Percentiles rank a stretch among this genome's conserved stretches.
phyloP scores from a whole-genome alignment of 1,140 invertebrate genomes.

The Marisa cornuarietis region DNA sequence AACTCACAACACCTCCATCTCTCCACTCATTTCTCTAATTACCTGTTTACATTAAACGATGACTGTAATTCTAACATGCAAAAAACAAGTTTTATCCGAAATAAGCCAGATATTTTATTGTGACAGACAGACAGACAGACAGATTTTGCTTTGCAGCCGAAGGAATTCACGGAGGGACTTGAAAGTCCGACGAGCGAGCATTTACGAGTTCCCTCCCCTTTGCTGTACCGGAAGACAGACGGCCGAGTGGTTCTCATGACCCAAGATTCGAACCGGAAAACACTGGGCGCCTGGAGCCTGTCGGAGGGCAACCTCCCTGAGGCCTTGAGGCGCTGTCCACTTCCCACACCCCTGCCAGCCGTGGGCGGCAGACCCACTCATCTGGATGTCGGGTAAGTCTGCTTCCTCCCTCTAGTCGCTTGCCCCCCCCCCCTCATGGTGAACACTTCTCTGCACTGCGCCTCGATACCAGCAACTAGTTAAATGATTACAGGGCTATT shows the following conservation, averaged over 20 bases:
- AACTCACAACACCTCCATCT: too few relatives aligned
- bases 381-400: neutral
- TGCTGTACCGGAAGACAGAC: constrained; percentile 9
- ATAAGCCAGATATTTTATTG: too few relatives aligned
- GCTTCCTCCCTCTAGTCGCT: too few relatives aligned
- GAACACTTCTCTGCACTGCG: too few relatives aligned
- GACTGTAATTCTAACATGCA: too few relatives aligned
- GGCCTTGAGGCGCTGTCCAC: neutral
- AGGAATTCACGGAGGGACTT: neutral
- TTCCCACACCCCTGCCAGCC: neutral
- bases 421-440: neutral
- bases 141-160: neutral
- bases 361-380: constrained; percentile 8
- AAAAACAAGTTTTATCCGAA: too few relatives aligned
- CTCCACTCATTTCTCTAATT: too few relatives aligned
- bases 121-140: neutral
- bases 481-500: too few relatives aligned
- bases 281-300: constrained; percentile 16
- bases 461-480: too few relatives aligned
- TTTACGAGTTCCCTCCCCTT: constrained; percentile 11
- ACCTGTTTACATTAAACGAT: too few relatives aligned
- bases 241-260: constrained; percentile 15
- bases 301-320: constrained; percentile 17
- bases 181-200: neutral
- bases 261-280: constrained; percentile 9